phyloP scores from a whole-genome alignment of 2,888 invertebrate species.

The Clistopyga incitator region DNA sequence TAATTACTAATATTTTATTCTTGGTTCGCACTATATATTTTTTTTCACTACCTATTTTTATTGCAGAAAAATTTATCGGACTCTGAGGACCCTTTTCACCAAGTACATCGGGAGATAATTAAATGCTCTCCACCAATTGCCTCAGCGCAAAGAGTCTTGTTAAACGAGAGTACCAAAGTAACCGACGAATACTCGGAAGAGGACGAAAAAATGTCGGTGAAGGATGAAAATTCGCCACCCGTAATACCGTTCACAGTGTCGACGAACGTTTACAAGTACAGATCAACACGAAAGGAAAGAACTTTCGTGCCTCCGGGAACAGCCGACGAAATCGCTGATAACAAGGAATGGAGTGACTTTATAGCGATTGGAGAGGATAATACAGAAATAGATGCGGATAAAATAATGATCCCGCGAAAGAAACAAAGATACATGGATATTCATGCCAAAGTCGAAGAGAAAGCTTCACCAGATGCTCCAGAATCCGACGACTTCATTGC shows the following conservation, averaged over 20 bases:
- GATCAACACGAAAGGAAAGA: slow-evolving; percentile 77
- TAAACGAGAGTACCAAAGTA: slow-evolving; percentile 44
- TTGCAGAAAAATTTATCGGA: slow-evolving; percentile 71
- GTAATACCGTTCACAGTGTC: slow-evolving; percentile 65
- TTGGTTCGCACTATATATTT: no score
- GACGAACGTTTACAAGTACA: slow-evolving; percentile 77
- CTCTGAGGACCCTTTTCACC: slow-evolving; percentile 70
- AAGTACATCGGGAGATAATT: slow-evolving; percentile 71
- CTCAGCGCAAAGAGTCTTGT: slow-evolving; percentile 52
- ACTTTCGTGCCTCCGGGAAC: slow-evolving; percentile 75
- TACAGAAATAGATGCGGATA: slow-evolving; percentile 33
- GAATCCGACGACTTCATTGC: slow-evolving; percentile 12
- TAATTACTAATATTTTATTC: neutral
- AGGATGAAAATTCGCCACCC: slow-evolving; percentile 26
- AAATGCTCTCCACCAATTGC: slow-evolving; percentile 66
- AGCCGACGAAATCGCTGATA: slow-evolving; percentile 11
- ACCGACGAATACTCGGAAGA: slow-evolving; percentile 20
- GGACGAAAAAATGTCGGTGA: slow-evolving; percentile 29
- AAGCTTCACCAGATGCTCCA: neutral
- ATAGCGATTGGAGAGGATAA: slow-evolving; percentile 74
- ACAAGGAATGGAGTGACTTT: slow-evolving; percentile 71
- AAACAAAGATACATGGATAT: slow-evolving; percentile 68
- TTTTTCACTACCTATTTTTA: no score
- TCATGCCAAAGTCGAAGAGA: slow-evolving; percentile 43
- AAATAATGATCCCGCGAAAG: slow-evolving; percentile 23